Conservation (phyloP, 2,888 invertebrate species). For the Emmelina monodactyla region DNA sequence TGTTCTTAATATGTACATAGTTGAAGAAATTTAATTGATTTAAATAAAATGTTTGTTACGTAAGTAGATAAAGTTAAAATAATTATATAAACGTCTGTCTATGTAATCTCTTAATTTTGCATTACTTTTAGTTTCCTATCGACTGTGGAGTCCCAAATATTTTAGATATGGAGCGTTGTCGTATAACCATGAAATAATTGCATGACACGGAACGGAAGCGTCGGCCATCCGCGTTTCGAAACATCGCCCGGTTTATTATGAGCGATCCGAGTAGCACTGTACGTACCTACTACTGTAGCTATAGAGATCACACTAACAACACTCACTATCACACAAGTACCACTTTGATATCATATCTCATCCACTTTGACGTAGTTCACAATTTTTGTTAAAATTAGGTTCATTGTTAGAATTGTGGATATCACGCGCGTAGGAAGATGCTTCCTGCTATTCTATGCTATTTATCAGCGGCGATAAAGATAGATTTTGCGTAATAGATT, state of each 20-base stretch:
- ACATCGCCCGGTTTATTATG: constrained; percentile 41
- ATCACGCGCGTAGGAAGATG: background rate
- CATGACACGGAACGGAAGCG: constrained; percentile 48
- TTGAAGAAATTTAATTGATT: background rate
- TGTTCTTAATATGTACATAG: background rate
- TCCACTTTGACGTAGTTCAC: background rate
- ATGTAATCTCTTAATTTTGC: background rate
- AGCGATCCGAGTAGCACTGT: background rate
- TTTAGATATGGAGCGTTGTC: too few species aligned
- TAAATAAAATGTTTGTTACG: background rate
- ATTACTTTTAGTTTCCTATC: background rate
- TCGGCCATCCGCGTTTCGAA: constrained; percentile 52
- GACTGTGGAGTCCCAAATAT: too few species aligned
- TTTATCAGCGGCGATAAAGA: too few species aligned
- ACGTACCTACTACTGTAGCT: background rate
- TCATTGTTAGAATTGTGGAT: background rate
- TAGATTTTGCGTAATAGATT: too few species aligned
- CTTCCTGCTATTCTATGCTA: background rate
- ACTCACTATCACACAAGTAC: background rate
- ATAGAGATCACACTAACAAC: background rate
- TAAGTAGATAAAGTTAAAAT: too few species aligned
- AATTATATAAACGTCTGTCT: too few species aligned
- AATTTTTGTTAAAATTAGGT: background rate
- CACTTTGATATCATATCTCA: background rate
- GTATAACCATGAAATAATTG: constrained; percentile 20